phyloP scores from a whole-genome alignment of 2,888 invertebrate species.

The Smittia aterrima region DNA sequence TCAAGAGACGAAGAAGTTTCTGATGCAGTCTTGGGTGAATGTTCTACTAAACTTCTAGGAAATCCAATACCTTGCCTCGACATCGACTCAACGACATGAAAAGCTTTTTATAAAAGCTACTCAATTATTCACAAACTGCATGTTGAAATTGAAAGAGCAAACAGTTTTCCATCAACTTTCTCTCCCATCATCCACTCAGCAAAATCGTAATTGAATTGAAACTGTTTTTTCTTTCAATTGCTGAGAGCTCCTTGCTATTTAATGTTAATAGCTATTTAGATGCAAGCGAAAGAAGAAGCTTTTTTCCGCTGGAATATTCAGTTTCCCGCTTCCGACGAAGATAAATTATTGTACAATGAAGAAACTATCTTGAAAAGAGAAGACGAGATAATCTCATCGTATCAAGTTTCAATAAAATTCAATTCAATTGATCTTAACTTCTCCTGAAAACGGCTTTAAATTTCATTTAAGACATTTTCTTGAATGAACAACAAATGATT shows the following conservation, averaged over 20 bases:
- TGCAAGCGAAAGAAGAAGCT: neutral
- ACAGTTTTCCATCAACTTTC: constrained; percentile 19
- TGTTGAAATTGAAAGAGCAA: constrained; percentile 26
- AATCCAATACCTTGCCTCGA: neutral
- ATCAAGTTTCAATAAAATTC: constrained; percentile 31
- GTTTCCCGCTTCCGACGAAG: neutral
- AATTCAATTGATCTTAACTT: neutral
- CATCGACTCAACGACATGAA: neutral
- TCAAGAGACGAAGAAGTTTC: neutral
- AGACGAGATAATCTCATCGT: neutral
- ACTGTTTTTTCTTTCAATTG: constrained; percentile 21
- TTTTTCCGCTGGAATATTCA: neutral
- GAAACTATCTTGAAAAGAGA: neutral
- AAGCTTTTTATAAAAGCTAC: constrained; percentile 23
- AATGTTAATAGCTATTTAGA: constrained; percentile 9
- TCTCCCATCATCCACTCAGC: neutral
- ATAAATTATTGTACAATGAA: neutral
- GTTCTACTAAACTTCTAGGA: too few species aligned
- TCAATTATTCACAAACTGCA: constrained; percentile 29
- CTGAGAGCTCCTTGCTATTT: constrained; percentile 4
- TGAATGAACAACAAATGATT: constrained; percentile 1
- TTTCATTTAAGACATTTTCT: too few species aligned
- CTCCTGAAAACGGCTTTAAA: too few species aligned
- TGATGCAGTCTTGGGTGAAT: neutral
- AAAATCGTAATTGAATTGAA: constrained; percentile 31